Base-by-base conservation (phyloP, 2,797 vertebrate genomes). In the Enteromius thamalakanensis region DNA sequence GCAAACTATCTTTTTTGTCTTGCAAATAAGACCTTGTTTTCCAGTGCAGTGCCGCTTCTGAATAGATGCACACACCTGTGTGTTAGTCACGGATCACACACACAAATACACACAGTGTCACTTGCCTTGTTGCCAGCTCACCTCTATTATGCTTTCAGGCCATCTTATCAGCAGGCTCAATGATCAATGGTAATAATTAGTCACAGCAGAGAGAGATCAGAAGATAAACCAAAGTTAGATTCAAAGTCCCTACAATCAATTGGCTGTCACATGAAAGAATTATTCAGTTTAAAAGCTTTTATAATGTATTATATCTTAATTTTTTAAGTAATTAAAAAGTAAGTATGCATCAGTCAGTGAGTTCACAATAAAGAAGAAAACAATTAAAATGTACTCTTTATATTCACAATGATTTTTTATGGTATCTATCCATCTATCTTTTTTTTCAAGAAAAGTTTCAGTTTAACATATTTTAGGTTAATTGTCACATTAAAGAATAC, bases 61-160 rank as follows among this genome's bases (percentile, higher is more conserved):
- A 84, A 84, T 69, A 76, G 32, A 69, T 78, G 72, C 64, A 60
- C 53, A 75, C 79, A 86, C 82, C 82, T 81, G 75, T 40, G 6
- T 78, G 72, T 87, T 82, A 82, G 82, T 87, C 87, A 86, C 55
- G 23, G 83, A 78, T 70, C 42, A 78, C 42, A 71, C 75, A 70
- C 49, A 78, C 62, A 82, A 34, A 68, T 37, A 70, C 81, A 34
- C 26, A 71, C 42, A 51, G 55, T 71, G 45, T 67, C 15, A 53
- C 55, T 74, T 65, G 65, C 78, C 51, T 42, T 80, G 67, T 80
- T 81, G 58, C 58, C 80, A 65, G 71, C 70, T 65, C 60, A 82
- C 45, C 60, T 51, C 80, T 53, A 65, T 82, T 82, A 40, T 82
- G 47, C 23, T 53, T 65, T 67, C 21, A 79, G 45, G 55, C 60